Evolutionary conservation across 1,140 invertebrate genomes (phyloP).

Genomic region (Atopsyche davidsoni): DNA sequence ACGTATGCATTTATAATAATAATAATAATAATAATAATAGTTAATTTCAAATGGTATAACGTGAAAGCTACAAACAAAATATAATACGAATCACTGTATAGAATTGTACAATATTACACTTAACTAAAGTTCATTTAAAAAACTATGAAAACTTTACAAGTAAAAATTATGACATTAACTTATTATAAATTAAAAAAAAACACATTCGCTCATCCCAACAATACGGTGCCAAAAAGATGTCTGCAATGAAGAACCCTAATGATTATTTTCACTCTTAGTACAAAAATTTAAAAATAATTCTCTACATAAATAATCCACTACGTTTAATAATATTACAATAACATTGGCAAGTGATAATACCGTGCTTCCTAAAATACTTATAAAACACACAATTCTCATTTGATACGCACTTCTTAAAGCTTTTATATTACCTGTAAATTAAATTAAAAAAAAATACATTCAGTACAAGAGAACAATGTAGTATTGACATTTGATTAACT

Average conservation of each 20-base stretch:
- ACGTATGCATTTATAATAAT: conserved; percentile 1
- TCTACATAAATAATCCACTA: conserved; percentile 29
- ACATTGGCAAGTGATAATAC: conserved; percentile 32
- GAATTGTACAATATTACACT: conserved; percentile 15
- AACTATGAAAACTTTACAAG: conserved; percentile 18
- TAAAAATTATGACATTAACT: conserved; percentile 14
- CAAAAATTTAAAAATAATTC: conserved; percentile 17
- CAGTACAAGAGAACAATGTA: not conserved
- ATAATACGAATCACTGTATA: conserved; percentile 8
- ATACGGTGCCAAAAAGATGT: conserved; percentile 4
- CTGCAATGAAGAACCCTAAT: conserved; percentile 21
- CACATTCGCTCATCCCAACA: no score
- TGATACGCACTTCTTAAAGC: conserved; percentile 32
- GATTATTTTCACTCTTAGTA: conserved; percentile 22
- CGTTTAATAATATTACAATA: conserved; percentile 22
- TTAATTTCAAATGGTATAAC: not conserved
- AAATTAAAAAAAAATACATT: conserved; percentile 16
- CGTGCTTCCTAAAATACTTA: conserved; percentile 23
- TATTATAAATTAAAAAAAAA: conserved; percentile 8
- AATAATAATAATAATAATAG: no score
- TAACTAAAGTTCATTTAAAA: conserved; percentile 15
- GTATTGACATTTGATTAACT: not conserved
- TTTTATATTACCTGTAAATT: conserved; percentile 28
- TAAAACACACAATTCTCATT: conserved; percentile 17
- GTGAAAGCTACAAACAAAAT: not conserved